A percentile compares a stretch with the other conserved stretches of the same genome.
These are phyloP conservation scores for Chelon auratus DNA, from an alignment of 2,797 vertebrate species.

Conservation along the genomic window DNA sequence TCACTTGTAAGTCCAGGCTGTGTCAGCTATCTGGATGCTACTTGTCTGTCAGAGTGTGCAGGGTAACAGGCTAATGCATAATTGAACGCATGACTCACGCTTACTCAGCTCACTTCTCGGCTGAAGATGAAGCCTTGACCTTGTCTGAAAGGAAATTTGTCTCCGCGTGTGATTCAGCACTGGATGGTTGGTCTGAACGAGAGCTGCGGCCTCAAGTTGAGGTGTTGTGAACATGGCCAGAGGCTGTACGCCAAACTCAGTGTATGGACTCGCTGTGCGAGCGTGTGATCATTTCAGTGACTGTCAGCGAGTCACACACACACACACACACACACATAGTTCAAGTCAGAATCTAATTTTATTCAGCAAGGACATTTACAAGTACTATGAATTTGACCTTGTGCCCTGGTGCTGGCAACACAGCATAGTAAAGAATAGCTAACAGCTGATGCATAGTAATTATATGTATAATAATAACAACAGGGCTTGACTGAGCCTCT, in stretches of 20 bases:
- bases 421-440: slow-evolving; percentile 57
- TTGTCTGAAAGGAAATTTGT: slow-evolving; percentile 50
- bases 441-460: slow-evolving; percentile 63
- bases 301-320: slow-evolving; percentile 37
- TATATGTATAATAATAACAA: slow-evolving; percentile 69
- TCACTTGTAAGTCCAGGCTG: slow-evolving; percentile 44
- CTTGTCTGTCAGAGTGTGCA: slow-evolving; percentile 46
- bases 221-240: slow-evolving; percentile 59
- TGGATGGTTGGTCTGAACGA: slow-evolving; percentile 36
- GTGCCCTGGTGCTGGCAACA: slow-evolving; percentile 65
- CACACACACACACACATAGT: slow-evolving; percentile 47
- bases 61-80: slow-evolving; percentile 65
- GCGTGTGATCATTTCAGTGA: slow-evolving; percentile 19
- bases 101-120: slow-evolving; percentile 69
- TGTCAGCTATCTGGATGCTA: slow-evolving; percentile 56
- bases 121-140: slow-evolving; percentile 57
- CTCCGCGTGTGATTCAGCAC: slow-evolving; percentile 51
- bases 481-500: slow-evolving; percentile 67
- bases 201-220: slow-evolving; percentile 46
- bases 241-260: slow-evolving; percentile 44
- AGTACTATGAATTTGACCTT: slow-evolving; percentile 73
- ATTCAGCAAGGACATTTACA: slow-evolving; percentile 76
- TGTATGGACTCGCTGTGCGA: slow-evolving; percentile 25
- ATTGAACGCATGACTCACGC: slow-evolving; percentile 74
- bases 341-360: slow-evolving; percentile 71